Percentiles rank a stretch among this genome's conserved stretches.
Evolutionary conservation across 2,113 vertebrate species (phyloP).

Genomic region (Calidris pygmaea): DNA sequence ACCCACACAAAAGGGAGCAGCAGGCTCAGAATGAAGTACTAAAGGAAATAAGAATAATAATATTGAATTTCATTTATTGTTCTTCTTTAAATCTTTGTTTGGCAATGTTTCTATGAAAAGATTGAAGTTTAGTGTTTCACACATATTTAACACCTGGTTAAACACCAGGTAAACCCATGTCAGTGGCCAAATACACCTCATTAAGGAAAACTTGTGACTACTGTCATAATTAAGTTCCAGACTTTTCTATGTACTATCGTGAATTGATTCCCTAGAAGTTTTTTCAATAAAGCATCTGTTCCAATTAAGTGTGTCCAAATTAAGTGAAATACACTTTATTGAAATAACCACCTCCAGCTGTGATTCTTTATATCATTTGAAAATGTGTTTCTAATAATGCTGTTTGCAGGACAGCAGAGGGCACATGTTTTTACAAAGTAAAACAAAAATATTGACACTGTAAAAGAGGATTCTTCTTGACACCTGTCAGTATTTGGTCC

Average conservation of each 20-base stretch:
- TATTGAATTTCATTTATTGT: background rate
- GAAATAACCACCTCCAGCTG: background rate
- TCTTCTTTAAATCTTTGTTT: constrained; percentile 4
- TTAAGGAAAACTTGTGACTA: background rate
- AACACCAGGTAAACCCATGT: background rate
- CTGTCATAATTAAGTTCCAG: background rate
- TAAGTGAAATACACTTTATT: background rate
- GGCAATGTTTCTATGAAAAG: background rate
- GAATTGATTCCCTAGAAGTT: background rate
- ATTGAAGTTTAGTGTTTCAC: background rate
- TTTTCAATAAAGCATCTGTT: background rate
- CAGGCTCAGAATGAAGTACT: background rate
- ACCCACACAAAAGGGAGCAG: background rate
- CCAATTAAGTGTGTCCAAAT: background rate
- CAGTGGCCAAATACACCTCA: background rate
- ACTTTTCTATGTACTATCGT: background rate
- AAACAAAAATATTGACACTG: background rate
- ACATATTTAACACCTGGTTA: constrained; percentile 1
- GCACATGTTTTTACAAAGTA: background rate
- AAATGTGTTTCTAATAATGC: constrained; percentile 24
- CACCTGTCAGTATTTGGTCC: background rate
- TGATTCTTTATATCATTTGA: background rate
- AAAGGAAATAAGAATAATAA: background rate
- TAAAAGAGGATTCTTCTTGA: background rate
- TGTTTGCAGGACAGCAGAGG: background rate